A percentile compares a stretch with the other conserved stretches of the same genome.
Evolutionary conservation across 1,140 invertebrate genomes (phyloP).

Genomic region (Cryptotermes secundus): DNA sequence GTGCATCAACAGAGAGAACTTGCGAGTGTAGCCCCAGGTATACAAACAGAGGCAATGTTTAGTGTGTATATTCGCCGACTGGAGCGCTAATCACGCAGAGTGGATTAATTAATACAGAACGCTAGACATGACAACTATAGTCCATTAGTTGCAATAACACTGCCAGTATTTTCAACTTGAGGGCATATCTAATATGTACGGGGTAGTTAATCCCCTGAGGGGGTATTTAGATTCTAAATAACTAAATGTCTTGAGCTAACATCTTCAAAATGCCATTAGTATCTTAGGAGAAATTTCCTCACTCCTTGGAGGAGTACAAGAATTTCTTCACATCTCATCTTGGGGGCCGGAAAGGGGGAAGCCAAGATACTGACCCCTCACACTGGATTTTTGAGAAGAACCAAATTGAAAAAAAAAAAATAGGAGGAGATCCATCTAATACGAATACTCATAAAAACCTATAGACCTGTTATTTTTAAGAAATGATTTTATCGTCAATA

Average conservation of each 20-base stretch:
- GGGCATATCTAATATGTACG: background rate
- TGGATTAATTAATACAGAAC: background rate
- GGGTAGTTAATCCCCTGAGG: background rate
- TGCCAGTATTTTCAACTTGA: background rate
- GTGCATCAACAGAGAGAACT: too few relatives aligned
- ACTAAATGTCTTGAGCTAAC: background rate
- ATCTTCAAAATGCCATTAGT: background rate
- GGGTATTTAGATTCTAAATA: background rate
- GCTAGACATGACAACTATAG: background rate
- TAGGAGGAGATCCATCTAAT: too few relatives aligned
- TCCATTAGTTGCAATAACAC: slow-evolving; percentile 10
- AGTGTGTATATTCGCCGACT: too few relatives aligned
- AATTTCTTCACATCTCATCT: too few relatives aligned
- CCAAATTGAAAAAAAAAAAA: too few relatives aligned
- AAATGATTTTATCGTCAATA: too few relatives aligned
- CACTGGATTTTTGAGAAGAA: too few relatives aligned
- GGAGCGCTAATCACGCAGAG: background rate
- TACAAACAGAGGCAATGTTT: background rate
- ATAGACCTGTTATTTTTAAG: too few relatives aligned
- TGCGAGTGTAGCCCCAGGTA: background rate
- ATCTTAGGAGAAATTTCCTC: background rate
- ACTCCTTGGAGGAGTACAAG: too few relatives aligned
- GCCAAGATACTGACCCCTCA: too few relatives aligned
- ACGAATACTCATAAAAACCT: too few relatives aligned
- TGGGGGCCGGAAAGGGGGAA: too few relatives aligned